phyloP scores from a whole-genome alignment of 2,797 vertebrate species.

The Anguilla obscura region DNA sequence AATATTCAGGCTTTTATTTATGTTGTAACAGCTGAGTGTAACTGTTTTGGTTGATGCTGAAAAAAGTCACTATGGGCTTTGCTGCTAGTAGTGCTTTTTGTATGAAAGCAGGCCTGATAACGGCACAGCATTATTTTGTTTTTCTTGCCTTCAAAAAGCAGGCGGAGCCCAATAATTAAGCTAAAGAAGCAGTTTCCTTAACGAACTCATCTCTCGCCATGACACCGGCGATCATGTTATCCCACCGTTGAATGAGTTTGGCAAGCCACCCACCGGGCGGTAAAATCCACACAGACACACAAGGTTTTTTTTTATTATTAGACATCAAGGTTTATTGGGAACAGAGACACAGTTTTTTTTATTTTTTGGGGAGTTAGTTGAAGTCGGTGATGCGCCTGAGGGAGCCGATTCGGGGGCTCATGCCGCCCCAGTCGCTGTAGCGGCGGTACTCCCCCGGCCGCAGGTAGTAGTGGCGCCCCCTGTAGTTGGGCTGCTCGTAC shows the following conservation, averaged over 20 bases:
- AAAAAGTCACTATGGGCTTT: neutral
- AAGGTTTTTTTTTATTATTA: conserved; percentile 25
- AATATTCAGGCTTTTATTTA: neutral
- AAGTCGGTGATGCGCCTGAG: conserved; percentile 62
- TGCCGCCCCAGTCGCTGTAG: conserved; percentile 65
- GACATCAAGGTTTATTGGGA: conserved; percentile 54
- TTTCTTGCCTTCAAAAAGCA: neutral
- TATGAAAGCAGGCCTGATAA: neutral
- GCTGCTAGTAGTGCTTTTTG: neutral
- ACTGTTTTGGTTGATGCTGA: neutral
- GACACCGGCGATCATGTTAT: neutral
- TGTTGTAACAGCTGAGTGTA: neutral
- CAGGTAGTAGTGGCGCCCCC: conserved; percentile 66
- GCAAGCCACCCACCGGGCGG: neutral
- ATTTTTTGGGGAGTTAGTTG: conserved; percentile 35
- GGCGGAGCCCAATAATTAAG: neutral
- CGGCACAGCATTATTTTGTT: neutral
- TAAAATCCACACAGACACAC: neutral
- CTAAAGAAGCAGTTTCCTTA: neutral
- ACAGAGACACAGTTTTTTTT: conserved; percentile 36
- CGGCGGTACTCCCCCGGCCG: conserved; percentile 62
- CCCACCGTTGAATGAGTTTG: neutral
- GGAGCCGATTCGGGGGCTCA: conserved; percentile 64
- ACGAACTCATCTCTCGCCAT: neutral
- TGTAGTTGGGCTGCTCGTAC: conserved; percentile 70